Evolutionary conservation across 1,140 invertebrate species (phyloP).

Genomic region (Polypedilum vanderplanki): DNA sequence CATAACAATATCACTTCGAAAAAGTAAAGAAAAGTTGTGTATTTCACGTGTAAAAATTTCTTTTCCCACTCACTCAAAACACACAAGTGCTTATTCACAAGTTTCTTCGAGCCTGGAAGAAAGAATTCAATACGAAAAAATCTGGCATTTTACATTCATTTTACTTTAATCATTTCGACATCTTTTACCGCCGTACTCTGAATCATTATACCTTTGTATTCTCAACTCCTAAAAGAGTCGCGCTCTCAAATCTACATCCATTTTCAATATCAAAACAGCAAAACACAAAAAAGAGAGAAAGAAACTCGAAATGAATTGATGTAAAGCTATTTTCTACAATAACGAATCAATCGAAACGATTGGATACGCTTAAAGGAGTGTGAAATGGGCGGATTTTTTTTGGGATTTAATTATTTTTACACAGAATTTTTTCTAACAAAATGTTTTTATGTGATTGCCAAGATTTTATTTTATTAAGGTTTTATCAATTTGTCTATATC

Average conservation of each 20-base stretch:
- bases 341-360: constrained; percentile 22
- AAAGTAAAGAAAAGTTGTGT: constrained; percentile 19
- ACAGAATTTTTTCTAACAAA: background rate
- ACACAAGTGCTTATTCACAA: constrained; percentile 1
- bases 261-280: constrained; percentile 5
- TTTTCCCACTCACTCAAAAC: background rate
- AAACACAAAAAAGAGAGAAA: background rate
- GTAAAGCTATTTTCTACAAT: constrained; percentile 20
- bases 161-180: constrained; percentile 19
- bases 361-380: constrained; percentile 27
- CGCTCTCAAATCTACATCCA: background rate
- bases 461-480: background rate
- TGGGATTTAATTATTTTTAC: constrained; percentile 28
- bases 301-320: background rate
- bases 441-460: background rate
- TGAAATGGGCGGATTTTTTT: constrained; percentile 27
- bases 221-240: background rate
- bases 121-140: background rate
- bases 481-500: too few relatives aligned
- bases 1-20: constrained; percentile 23
- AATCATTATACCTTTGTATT: too few relatives aligned
- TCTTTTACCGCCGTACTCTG: background rate
- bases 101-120: background rate
- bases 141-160: constrained; percentile 12
- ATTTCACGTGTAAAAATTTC: constrained; percentile 27